A percentile compares a stretch with the other conserved stretches of the same genome.
These are phyloP conservation scores for Cassiopea andromeda DNA, from an alignment of 30 jellyfish, hydroid and myxozoan genomes.

Conservation along the genomic window DNA sequence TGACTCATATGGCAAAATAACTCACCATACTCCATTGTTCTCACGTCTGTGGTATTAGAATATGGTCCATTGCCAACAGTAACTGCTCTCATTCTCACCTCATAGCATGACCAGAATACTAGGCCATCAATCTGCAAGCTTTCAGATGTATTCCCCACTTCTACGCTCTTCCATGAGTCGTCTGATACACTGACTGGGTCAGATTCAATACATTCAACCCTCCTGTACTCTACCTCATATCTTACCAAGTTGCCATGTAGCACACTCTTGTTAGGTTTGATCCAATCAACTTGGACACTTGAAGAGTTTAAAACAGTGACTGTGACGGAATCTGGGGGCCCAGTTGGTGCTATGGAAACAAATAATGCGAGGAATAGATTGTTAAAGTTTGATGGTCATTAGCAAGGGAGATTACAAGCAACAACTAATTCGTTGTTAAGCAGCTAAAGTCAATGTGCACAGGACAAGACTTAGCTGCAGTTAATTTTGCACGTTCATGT, in stretches of 20 bases:
- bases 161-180: neutral
- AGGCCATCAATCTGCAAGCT: neutral
- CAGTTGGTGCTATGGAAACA: constrained; percentile 29
- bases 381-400: too few species aligned
- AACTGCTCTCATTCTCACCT: constrained; percentile 31
- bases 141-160: neutral
- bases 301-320: neutral
- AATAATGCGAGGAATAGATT: neutral
- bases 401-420: too few species aligned
- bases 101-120: constrained; percentile 38
- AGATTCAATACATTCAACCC: neutral
- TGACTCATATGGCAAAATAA: too few species aligned
- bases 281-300: constrained; percentile 7
- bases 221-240: constrained; percentile 12
- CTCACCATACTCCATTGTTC: constrained; percentile 42
- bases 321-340: neutral
- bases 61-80: constrained; percentile 38
- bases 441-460: too few species aligned
- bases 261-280: neutral
- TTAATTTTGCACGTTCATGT: too few species aligned
- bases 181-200: neutral
- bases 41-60: neutral
- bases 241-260: constrained; percentile 28
- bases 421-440: too few species aligned
- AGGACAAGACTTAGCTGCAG: too few species aligned